Evolutionary conservation across 2,888 invertebrate genomes (phyloP).

Genomic region (Abscondita cerata): DNA sequence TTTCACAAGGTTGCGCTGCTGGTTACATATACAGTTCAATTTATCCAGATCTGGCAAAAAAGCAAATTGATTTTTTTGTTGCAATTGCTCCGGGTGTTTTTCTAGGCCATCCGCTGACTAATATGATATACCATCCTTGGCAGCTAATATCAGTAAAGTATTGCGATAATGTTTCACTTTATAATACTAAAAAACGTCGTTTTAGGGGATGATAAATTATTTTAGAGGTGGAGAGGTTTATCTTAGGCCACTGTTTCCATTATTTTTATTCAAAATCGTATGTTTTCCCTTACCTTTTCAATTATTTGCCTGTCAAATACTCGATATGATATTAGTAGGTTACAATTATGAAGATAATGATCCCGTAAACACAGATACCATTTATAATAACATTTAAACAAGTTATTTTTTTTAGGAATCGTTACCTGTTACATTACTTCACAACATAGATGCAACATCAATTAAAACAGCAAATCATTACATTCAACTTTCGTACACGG

Average conservation of each 20-base stretch:
- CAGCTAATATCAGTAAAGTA: too few species aligned
- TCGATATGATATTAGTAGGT: conserved; percentile 32
- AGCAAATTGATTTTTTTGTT: conserved; percentile 65
- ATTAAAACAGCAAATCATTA: neutral
- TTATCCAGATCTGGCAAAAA: conserved; percentile 69
- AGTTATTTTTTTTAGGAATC: conserved; percentile 1
- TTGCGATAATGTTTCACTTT: too few species aligned
- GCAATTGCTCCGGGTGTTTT: conserved; percentile 54
- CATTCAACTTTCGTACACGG: neutral
- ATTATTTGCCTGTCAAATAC: conserved; percentile 33
- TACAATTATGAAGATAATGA: conserved; percentile 27
- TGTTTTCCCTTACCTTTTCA: conserved; percentile 21
- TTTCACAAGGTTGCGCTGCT: conserved; percentile 82
- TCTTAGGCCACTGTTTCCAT: neutral
- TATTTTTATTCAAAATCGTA: neutral
- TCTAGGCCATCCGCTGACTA: neutral
- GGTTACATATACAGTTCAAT: conserved; percentile 71
- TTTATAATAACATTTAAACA: too few species aligned
- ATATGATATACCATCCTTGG: conserved; percentile 1
- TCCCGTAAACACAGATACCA: neutral
- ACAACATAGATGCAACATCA: neutral
- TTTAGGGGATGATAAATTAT: conserved; percentile 17
- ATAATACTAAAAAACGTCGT: too few species aligned
- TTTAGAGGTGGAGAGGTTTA: conserved; percentile 17
- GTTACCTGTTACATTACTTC: neutral